Evolutionary conservation across 2,113 vertebrate species (phyloP).

Genomic region (Carollia perspicillata): DNA sequence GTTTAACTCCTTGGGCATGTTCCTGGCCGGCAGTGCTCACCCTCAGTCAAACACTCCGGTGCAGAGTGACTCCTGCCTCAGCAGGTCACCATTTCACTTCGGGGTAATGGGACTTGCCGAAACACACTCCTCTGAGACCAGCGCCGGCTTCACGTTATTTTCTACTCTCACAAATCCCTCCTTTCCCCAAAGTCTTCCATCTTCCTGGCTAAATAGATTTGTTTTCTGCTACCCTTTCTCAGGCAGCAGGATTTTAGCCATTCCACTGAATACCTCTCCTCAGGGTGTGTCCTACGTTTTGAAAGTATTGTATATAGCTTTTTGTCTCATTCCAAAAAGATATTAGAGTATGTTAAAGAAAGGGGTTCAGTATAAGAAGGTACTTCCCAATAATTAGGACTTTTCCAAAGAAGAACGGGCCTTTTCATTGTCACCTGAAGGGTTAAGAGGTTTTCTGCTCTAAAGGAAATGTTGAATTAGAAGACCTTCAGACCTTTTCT

Average conservation of each 20-base stretch:
- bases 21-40: neutral
- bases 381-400: neutral
- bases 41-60: neutral
- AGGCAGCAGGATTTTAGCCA: neutral
- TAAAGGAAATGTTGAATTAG: neutral
- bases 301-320: neutral
- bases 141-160: neutral
- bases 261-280: neutral
- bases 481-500: neutral
- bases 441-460: neutral
- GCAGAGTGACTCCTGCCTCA: neutral
- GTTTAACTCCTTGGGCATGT: neutral
- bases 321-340: neutral
- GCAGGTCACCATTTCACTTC: neutral
- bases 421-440: neutral
- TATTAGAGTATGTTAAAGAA: neutral
- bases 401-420: neutral
- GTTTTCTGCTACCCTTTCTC: constrained; percentile 10
- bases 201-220: neutral
- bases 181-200: neutral
- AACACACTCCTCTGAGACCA: neutral
- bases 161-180: neutral
- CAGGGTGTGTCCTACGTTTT: neutral
- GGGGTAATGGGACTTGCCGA: neutral
- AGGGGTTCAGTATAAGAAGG: neutral